A percentile compares a stretch with the other conserved stretches of the same genome.
phyloP scores from a whole-genome alignment of 2,888 invertebrate genomes.

The Micropterix aruncella region DNA sequence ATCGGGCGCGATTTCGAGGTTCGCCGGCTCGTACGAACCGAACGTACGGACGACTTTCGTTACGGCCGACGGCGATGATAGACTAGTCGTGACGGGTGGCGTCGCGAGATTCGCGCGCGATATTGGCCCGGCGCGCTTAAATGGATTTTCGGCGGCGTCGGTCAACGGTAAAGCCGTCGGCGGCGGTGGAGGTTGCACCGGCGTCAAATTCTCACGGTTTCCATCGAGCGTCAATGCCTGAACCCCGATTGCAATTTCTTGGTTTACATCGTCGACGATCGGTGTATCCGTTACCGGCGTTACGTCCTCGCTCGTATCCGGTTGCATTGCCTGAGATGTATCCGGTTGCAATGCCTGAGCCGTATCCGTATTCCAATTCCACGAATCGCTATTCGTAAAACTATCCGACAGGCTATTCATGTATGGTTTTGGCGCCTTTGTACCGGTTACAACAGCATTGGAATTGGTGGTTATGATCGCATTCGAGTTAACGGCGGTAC shows the following conservation, averaged over 20 bases:
- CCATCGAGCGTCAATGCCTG: conserved; percentile 24
- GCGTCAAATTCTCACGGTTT: conserved; percentile 20
- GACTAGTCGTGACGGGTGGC: conserved; percentile 15
- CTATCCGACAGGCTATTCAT: conserved; percentile 42
- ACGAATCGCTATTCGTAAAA: conserved; percentile 39
- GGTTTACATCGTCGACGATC: conserved; percentile 13
- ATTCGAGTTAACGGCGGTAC: conserved; percentile 24
- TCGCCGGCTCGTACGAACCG: conserved; percentile 35
- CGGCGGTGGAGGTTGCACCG: conserved; percentile 13
- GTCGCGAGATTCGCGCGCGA: conserved; percentile 24
- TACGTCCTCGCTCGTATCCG: conserved; percentile 16
- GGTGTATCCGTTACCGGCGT: conserved; percentile 4
- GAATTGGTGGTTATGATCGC: conserved; percentile 13
- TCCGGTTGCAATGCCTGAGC: not conserved
- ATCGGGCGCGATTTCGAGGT: conserved; percentile 51
- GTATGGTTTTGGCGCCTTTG: conserved; percentile 22
- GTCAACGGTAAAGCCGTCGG: conserved; percentile 20
- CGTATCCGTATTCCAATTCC: conserved; percentile 40
- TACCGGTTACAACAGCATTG: conserved; percentile 14
- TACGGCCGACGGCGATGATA: conserved; percentile 25
- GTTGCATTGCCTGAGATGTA: conserved; percentile 19
- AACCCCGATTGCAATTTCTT: conserved; percentile 24
- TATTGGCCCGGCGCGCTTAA: conserved; percentile 30
- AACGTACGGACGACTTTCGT: conserved; percentile 22
- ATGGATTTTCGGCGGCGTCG: conserved; percentile 25